Evolutionary conservation across 1,140 invertebrate genomes (phyloP), one percentile per base, ranked within the genome.

Genomic region (Mercenaria mercenaria): DNA sequence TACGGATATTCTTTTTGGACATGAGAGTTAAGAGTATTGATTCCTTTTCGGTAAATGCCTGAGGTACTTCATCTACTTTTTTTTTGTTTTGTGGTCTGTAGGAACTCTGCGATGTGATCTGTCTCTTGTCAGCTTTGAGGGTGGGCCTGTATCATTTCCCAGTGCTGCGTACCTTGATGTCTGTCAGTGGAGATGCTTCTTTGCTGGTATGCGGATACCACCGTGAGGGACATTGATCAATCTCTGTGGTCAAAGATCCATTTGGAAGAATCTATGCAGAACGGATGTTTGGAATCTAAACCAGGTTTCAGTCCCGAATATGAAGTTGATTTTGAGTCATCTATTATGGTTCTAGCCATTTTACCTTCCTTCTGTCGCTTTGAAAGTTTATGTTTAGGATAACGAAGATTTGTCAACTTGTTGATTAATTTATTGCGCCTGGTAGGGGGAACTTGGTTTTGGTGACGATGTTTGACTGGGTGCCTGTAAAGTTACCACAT

Each of bases 381-480:
- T 79, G 76, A 26, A 4, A 79, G 76, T 79, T 79, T 2, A 79
- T 50, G 26, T 47, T 79, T 43, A 47, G 13, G 15, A 79, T n/a
- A 11, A 4, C 76, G 39, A 32, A 72, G n/a, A 15, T 79, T 43
- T 6, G 6, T 37, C n/a, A n/a, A 11, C 15, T 79, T 8, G 13
- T 37, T 79, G 4, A 11, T n/a, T 26, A 15, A 11, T 4, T 79
- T 20, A 10, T n/a, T 4, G 13, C 47, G 76, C 13, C n/a, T 79
- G n/a, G 4, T n/a, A 13, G 20, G 10, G 29, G 11, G 3, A 47
- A 23, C n/a, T 29, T 18, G 39, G 76, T 79, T 79, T 79, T 26
- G 76, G 76, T 20, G 76, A 79, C 20, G 76, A 79, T 47, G 41
- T 47, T n/a, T n/a, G n/a, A n/a, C n/a, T n/a, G n/a, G n/a, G n/a